Evolutionary conservation across 2,888 invertebrate genomes (phyloP).

Genomic region (Heliconius aoede): DNA sequence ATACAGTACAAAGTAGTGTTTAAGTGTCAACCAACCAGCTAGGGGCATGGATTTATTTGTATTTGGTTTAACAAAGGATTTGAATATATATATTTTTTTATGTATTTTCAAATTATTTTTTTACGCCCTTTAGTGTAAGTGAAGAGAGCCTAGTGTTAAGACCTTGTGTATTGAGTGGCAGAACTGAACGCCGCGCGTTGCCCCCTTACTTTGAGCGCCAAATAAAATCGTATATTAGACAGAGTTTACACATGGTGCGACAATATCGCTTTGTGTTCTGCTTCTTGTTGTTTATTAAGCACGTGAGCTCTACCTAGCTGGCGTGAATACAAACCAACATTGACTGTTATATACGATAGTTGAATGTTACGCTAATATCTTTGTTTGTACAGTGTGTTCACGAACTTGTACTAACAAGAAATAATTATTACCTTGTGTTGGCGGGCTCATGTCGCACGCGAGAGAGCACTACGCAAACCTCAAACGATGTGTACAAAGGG

Average conservation of each 20-base stretch:
- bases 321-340: conserved; percentile 38
- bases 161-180: neutral
- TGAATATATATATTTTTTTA: too few species aligned
- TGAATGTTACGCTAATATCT: conserved; percentile 43
- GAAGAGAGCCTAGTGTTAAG: too few species aligned
- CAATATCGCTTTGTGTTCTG: conserved; percentile 10
- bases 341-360: conserved; percentile 43
- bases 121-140: too few species aligned
- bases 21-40: conserved; percentile 49
- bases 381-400: conserved; percentile 40
- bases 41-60: conserved; percentile 9
- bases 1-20: conserved; percentile 58
- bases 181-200: neutral
- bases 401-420: conserved; percentile 45
- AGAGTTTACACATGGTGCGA: neutral
- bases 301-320: conserved; percentile 30
- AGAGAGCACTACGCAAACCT: conserved; percentile 40
- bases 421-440: conserved; percentile 46
- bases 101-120: too few species aligned
- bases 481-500: conserved; percentile 39
- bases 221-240: neutral
- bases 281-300: conserved; percentile 27
- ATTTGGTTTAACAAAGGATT: neutral
- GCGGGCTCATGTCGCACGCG: conserved; percentile 41
- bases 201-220: neutral